Conservation (phyloP, 2,797 vertebrate species). For the Microtus californicus region DNA sequence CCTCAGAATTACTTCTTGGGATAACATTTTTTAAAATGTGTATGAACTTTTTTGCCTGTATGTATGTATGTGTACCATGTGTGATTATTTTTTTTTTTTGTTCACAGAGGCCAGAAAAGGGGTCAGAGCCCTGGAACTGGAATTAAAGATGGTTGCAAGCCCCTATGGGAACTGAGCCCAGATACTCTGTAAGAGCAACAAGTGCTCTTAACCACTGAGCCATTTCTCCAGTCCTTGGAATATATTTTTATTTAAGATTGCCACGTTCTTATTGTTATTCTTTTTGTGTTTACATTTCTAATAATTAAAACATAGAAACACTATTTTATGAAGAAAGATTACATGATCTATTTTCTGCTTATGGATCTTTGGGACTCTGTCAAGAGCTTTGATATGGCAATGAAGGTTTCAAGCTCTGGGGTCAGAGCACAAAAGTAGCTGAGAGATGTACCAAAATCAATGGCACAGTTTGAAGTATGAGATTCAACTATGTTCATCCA, state of each 20-base stretch:
- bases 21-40: not conserved
- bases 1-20: not conserved
- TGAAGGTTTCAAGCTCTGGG: not conserved
- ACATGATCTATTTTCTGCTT: not conserved
- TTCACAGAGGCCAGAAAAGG: not conserved
- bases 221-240: not conserved
- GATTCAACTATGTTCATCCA: not conserved
- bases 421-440: not conserved
- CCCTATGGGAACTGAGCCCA: no score
- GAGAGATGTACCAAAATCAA: not conserved
- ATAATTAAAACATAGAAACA: not conserved
- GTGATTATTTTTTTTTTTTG: no score
- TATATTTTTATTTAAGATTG: conserved; percentile 46
- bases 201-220: no score
- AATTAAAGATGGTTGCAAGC: not conserved
- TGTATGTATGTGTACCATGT: no score
- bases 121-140: not conserved
- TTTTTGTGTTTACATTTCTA: conserved; percentile 44
- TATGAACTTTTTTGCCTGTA: not conserved
- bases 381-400: not conserved
- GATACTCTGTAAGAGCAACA: not conserved
- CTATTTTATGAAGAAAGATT: not conserved
- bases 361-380: not conserved
- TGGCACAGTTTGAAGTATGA: not conserved
- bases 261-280: not conserved